phyloP scores from a whole-genome alignment of 1,140 invertebrate species.

The Pollicipes pollicipes region DNA sequence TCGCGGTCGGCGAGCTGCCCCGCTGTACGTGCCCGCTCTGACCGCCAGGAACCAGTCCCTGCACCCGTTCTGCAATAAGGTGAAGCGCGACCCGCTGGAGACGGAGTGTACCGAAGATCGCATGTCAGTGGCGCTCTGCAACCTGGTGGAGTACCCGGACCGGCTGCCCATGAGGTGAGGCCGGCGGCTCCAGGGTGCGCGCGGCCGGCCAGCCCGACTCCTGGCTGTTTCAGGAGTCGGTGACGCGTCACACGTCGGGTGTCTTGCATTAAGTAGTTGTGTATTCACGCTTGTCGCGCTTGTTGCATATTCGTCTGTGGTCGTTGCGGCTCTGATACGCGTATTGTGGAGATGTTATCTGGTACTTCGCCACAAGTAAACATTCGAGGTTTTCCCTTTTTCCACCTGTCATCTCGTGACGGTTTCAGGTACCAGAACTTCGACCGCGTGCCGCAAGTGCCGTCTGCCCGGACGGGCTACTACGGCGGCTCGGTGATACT shows the following conservation, averaged over 20 bases:
- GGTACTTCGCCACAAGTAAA: no score
- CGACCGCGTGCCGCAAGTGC: constrained; percentile 51
- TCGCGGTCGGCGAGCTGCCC: no score
- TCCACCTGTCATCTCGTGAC: neutral
- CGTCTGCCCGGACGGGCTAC: constrained; percentile 25
- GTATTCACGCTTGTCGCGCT: no score
- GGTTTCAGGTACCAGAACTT: constrained; percentile 49
- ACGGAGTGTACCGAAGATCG: constrained; percentile 89
- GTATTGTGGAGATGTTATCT: no score
- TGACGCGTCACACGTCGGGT: no score
- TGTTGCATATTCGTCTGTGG: no score
- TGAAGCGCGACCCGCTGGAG: constrained; percentile 75
- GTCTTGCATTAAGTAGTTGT: no score
- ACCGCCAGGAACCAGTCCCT: constrained; percentile 18
- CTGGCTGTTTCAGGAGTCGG: no score
- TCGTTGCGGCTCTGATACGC: no score
- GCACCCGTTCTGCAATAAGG: constrained; percentile 83
- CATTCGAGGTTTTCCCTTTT: no score
- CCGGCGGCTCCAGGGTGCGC: constrained; percentile 8
- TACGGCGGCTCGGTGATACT: constrained; percentile 82
- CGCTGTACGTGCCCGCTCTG: no score
- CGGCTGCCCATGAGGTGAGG: constrained; percentile 44
- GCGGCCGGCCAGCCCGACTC: neutral
- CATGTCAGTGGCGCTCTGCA: constrained; percentile 86
- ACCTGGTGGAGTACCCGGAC: constrained; percentile 64